phyloP scores from a whole-genome alignment of 2,888 invertebrate species.

The Pimpla rufipes region DNA sequence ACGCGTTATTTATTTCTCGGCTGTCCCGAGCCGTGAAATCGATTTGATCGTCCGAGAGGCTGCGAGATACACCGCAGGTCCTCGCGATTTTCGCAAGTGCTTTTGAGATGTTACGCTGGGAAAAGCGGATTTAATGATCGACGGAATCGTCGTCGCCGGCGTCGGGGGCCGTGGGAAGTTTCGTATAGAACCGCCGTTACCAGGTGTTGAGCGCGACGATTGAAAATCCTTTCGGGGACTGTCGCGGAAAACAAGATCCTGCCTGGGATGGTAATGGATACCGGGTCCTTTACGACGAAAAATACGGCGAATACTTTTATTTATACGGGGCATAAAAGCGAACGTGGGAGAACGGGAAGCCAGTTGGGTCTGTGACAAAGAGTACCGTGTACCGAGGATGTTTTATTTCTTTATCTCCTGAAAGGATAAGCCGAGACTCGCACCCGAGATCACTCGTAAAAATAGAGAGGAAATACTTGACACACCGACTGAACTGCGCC shows the following conservation, averaged over 20 bases:
- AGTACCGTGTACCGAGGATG: background rate
- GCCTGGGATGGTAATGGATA: background rate
- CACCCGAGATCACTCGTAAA: constrained; percentile 39
- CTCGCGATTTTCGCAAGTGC: constrained; percentile 1
- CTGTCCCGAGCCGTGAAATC: constrained; percentile 11
- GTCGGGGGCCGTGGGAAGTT: background rate
- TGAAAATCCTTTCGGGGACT: constrained; percentile 12
- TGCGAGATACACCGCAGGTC: background rate
- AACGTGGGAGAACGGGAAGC: background rate
- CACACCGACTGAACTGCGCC: constrained; percentile 6
- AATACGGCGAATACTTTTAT: constrained; percentile 10
- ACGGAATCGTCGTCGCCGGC: background rate
- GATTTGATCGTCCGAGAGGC: background rate
- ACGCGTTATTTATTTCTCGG: constrained; percentile 19
- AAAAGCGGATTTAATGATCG: constrained; percentile 26
- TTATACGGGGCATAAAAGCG: constrained; percentile 12
- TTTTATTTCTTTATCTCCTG: constrained; percentile 32
- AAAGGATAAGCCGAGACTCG: background rate
- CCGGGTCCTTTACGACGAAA: constrained; percentile 21
- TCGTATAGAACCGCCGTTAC: background rate
- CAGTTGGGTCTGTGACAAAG: constrained; percentile 34
- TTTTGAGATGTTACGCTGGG: constrained; percentile 26
- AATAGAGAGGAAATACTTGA: constrained; percentile 42
- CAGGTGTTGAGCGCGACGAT: constrained; percentile 8
- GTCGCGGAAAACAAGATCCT: background rate